Evolutionary conservation across 2,113 vertebrate genomes (phyloP).

Genomic region (Okapia johnstoni): DNA sequence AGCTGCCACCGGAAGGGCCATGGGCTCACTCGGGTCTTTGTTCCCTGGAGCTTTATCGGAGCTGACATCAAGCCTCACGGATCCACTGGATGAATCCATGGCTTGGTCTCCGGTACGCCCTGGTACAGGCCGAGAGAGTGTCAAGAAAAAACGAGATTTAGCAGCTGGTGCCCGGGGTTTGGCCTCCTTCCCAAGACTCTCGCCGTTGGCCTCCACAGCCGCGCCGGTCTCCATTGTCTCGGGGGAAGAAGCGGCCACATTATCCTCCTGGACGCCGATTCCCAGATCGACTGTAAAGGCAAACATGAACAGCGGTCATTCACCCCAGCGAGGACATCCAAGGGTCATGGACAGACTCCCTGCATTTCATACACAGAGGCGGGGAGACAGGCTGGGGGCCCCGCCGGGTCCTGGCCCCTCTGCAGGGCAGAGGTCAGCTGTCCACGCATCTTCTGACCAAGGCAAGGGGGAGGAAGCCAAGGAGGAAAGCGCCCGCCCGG

Average conservation of each 20-base stretch:
- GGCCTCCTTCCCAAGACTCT: constrained; percentile 75
- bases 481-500: not conserved
- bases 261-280: constrained; percentile 70
- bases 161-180: constrained; percentile 72
- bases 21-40: constrained; percentile 69
- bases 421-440: not conserved
- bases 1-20: constrained; percentile 32
- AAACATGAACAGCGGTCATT: constrained; percentile 71
- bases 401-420: not conserved
- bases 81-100: constrained; percentile 47
- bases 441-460: accelerated
- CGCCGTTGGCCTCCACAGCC: constrained; percentile 40
- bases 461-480: not conserved
- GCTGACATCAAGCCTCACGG: constrained; percentile 62
- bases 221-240: constrained; percentile 63
- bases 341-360: constrained; percentile 37
- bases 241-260: constrained; percentile 67
- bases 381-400: not conserved
- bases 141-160: constrained; percentile 73
- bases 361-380: not conserved
- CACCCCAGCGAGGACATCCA: constrained; percentile 45
- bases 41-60: not conserved
- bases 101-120: constrained; percentile 74
- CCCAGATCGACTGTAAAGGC: constrained; percentile 78
- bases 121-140: constrained; percentile 80